Evolutionary conservation across 2,113 vertebrate species (phyloP).

Genomic region (Zosterops lateralis): DNA sequence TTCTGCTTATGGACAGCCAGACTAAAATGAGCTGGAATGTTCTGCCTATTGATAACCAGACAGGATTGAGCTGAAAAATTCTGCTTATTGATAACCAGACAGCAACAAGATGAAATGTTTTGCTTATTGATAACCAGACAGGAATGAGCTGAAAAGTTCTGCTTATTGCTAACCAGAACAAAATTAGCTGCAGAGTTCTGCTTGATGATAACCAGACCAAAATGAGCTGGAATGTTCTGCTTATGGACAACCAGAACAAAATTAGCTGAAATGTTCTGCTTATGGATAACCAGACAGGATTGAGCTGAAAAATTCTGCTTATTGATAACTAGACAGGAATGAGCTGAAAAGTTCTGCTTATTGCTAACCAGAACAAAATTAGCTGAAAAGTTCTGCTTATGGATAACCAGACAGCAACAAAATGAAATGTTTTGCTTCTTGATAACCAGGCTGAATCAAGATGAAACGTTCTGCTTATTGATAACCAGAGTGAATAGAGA

Average conservation of each 20-base stretch:
- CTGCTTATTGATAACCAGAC: too few species aligned
- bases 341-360: neutral
- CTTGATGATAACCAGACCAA: too few species aligned
- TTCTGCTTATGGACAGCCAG: neutral
- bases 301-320: too few species aligned
- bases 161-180: neutral
- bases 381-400: neutral
- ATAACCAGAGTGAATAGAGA: neutral
- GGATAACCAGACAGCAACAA: neutral
- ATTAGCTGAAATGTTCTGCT: too few species aligned
- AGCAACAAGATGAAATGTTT: neutral
- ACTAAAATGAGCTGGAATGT: neutral
- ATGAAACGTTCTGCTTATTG: neutral
- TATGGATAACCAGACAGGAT: too few species aligned
- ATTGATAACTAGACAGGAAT: neutral
- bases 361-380: too few species aligned
- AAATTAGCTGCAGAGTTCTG: neutral
- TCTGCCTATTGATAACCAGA: too few species aligned
- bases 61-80: neutral
- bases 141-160: neutral
- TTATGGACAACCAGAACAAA: neutral
- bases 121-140: neutral
- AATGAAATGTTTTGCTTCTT: neutral
- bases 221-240: neutral
- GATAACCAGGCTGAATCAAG: neutral